These are phyloP conservation scores for Lepus americanus DNA, from an alignment of 2,113 vertebrate species.

Conservation along the genomic window DNA sequence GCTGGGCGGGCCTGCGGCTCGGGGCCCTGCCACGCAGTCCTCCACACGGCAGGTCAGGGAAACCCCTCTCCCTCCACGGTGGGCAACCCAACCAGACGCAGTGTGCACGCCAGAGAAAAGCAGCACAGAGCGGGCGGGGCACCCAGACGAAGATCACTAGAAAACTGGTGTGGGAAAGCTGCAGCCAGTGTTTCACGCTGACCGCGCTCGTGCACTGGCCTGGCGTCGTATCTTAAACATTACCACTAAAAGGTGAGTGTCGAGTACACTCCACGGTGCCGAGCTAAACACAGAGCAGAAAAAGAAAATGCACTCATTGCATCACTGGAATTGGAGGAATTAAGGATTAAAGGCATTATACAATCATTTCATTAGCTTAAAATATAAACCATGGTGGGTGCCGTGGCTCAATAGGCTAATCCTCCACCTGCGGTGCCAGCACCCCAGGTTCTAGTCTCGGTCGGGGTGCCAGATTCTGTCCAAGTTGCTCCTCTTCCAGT, in stretches of 20 bases:
- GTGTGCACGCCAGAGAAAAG: background rate
- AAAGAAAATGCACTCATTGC: background rate
- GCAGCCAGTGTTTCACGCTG: background rate
- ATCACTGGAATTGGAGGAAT: conserved; percentile 1
- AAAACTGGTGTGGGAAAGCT: background rate
- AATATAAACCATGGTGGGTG: background rate
- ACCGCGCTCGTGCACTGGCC: background rate
- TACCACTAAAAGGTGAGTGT: background rate
- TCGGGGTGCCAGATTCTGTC: too few species aligned
- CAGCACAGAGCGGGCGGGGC: background rate
- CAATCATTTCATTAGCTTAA: conserved; percentile 25
- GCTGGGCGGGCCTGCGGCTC: background rate
- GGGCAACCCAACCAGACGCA: background rate
- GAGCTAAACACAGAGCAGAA: conserved; percentile 11
- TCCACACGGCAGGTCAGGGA: background rate
- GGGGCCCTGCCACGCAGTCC: background rate
- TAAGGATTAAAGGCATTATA: background rate
- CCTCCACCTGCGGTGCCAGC: too few species aligned
- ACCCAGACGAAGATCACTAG: background rate
- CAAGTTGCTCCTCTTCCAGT: too few species aligned
- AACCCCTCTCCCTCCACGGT: background rate
- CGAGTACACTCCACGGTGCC: background rate
- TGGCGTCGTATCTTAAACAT: background rate
- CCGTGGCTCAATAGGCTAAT: too few species aligned
- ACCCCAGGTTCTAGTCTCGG: too few species aligned